Base-by-base conservation (phyloP, 92 coral and sea anemone species). In the Phymanthus crucifer region DNA sequence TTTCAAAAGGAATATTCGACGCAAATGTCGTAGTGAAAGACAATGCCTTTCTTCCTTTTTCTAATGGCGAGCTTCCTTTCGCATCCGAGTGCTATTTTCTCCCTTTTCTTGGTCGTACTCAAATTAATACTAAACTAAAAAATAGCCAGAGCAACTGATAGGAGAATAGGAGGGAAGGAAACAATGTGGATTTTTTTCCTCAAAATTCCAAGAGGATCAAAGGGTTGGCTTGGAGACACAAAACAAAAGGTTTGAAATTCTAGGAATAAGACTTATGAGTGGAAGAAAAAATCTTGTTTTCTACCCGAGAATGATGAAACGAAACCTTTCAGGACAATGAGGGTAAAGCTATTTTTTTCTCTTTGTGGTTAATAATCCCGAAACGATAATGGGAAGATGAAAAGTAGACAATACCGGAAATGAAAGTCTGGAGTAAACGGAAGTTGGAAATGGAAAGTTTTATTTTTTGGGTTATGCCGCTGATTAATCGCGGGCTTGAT, bases 401-500 rank as follows among this genome's bases (percentile, higher is more conserved):
- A 16, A 1, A 61, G 19, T 27, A n/a, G 68, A 61, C 68, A 29
- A 61, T 4, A 61, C 68, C 68, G 68, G 68, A 61, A 61, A 61
- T 61, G 68, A 61, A 61, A 61, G 16, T 54, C 27, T 75, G 43
- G 54, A 54, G 34, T 73, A n/a, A 75, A 54, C 19, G 70, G 69
- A 66, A 75, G 68, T n/a, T 61, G 68, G 34, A 61, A 26, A 61
- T 61, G 34, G 68, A 61, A 61, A 61, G 29, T 12, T 69, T 11
- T 38, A 38, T 35, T 61, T 38, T 61, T 10, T 19, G 12, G 70
- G 66, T n/a, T 43, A 45, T 24, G 0, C 78, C 71, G 84, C 84
- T 80, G 84, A 66, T 48, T 1, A 36, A 73, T 73, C 74, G 86
- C 86, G 74, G 86, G 86, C 86, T 43, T 40, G 19, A 31, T 32